phyloP scores from a whole-genome alignment of 2,797 vertebrate genomes.

The Schizothorax lantsangensis region DNA sequence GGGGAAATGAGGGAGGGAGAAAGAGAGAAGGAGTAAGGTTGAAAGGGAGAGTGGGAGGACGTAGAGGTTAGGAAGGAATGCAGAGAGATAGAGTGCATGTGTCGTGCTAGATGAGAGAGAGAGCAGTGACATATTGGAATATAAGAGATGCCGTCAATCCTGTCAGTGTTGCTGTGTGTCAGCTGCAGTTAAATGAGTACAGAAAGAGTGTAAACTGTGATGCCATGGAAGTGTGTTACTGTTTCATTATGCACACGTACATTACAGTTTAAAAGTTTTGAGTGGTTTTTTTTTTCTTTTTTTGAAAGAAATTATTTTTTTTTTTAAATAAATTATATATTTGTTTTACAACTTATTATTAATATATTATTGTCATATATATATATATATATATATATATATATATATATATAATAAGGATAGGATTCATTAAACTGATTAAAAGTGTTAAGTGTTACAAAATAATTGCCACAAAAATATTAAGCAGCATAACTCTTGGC shows the following conservation, averaged over 20 bases:
- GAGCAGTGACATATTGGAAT: background rate
- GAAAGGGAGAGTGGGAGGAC: slow-evolving; percentile 35
- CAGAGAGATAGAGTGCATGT: background rate
- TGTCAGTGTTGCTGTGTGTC: background rate
- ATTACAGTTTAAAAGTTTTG: too few species aligned
- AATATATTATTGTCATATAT: too few species aligned
- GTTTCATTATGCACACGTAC: background rate
- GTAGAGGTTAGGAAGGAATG: slow-evolving; percentile 36
- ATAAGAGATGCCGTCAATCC: slow-evolving; percentile 6
- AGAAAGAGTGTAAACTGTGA: background rate
- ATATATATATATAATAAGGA: too few species aligned
- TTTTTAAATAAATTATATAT: too few species aligned
- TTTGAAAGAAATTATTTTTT: background rate
- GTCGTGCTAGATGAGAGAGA: background rate
- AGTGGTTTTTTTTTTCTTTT: background rate
- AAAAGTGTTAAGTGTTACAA: background rate
- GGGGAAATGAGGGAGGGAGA: slow-evolving; percentile 5
- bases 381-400: too few species aligned
- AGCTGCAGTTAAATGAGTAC: background rate
- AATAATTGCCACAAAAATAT: background rate
- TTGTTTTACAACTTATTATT: too few species aligned
- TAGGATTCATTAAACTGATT: background rate
- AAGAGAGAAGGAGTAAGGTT: slow-evolving; percentile 16
- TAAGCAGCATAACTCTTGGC: background rate
- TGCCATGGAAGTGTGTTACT: background rate